Evolutionary conservation across 1,140 invertebrate genomes (phyloP).

Genomic region (Atta colombica): DNA sequence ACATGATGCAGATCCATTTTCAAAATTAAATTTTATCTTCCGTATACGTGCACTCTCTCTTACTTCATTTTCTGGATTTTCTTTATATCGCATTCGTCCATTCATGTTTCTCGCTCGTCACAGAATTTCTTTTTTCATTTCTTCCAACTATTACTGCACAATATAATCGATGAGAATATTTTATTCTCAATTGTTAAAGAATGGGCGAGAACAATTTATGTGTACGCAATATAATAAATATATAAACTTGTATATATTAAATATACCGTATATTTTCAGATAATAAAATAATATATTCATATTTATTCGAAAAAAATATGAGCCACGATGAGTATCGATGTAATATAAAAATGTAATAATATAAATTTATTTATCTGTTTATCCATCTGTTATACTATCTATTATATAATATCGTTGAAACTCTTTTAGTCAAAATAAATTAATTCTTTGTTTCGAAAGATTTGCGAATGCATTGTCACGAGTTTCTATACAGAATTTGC

Average conservation of each 20-base stretch:
- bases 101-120: conserved; percentile 23
- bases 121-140: conserved; percentile 30
- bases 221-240: background rate
- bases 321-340: no score
- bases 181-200: conserved; percentile 31
- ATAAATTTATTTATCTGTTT: background rate
- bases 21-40: conserved; percentile 72
- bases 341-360: background rate
- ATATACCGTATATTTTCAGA: background rate
- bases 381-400: no score
- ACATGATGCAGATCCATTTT: conserved; percentile 69
- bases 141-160: background rate
- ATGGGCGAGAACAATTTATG: background rate
- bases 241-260: background rate
- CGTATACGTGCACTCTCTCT: conserved; percentile 62
- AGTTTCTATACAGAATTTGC: background rate
- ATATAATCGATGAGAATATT: conserved; percentile 1
- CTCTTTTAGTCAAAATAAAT: background rate
- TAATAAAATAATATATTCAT: background rate
- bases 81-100: conserved; percentile 11
- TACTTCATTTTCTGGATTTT: conserved; percentile 53
- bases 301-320: no score
- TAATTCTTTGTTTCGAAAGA: background rate
- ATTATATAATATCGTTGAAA: background rate
- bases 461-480: background rate